Evolutionary conservation across 2,888 invertebrate species (phyloP).

Genomic region (Anaspis maculata): DNA sequence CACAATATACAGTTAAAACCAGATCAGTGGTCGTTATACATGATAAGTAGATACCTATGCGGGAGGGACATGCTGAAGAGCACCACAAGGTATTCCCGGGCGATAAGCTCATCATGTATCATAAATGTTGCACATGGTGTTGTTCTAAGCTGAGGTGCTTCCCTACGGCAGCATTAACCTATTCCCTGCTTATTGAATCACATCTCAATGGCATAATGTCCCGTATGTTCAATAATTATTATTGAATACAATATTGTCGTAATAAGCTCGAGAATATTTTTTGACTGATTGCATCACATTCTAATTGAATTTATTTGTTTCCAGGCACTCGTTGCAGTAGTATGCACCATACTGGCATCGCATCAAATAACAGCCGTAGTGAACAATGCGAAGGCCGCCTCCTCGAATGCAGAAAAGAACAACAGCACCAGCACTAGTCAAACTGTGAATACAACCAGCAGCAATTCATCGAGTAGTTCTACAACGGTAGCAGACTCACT

Average conservation of each 20-base stretch:
- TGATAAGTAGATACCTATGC: constrained; percentile 10
- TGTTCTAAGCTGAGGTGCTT: constrained; percentile 1
- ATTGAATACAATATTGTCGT: no score
- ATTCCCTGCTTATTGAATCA: constrained; percentile 1
- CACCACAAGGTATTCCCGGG: constrained; percentile 6
- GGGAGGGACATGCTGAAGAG: no score
- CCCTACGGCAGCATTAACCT: constrained; percentile 5
- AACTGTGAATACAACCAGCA: constrained; percentile 3
- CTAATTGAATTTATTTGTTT: constrained; percentile 21
- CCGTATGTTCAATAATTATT: no score
- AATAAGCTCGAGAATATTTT: no score
- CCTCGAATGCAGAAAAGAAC: constrained; percentile 12
- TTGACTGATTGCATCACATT: no score
- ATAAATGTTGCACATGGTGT: constrained; percentile 10
- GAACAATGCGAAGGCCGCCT: constrained; percentile 27
- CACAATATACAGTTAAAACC: constrained; percentile 13
- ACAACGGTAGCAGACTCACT: constrained; percentile 27
- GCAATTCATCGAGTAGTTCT: constrained; percentile 14
- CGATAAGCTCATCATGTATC: constrained; percentile 8
- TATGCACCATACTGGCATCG: constrained; percentile 28
- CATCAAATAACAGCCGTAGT: constrained; percentile 38
- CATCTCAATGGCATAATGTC: constrained; percentile 6
- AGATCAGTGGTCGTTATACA: constrained; percentile 12
- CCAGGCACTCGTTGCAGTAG: constrained; percentile 31
- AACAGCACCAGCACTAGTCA: constrained; percentile 13